Evolutionary conservation across 2,113 vertebrate genomes (phyloP).

Genomic region (Rhagologus leucostigma): DNA sequence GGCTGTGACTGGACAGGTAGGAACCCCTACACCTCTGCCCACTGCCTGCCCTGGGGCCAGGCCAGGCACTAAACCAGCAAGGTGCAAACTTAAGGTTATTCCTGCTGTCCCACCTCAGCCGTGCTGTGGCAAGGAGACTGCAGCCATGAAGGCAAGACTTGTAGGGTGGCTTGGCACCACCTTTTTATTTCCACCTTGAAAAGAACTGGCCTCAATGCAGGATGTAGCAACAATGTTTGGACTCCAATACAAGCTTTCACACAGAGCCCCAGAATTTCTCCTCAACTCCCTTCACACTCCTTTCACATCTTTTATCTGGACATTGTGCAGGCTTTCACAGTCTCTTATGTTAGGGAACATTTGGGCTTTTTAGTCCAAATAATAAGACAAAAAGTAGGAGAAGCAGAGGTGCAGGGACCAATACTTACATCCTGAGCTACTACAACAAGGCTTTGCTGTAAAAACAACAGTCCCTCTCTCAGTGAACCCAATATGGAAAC

Average conservation of each 20-base stretch:
- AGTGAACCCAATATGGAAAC: background rate
- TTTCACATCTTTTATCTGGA: background rate
- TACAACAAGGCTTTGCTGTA: background rate
- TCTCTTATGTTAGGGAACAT: background rate
- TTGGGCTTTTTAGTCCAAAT: background rate
- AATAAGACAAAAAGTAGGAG: background rate
- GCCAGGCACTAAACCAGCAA: background rate
- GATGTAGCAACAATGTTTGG: background rate
- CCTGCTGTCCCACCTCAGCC: background rate
- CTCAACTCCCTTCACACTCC: background rate
- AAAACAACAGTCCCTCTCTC: background rate
- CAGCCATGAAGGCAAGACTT: background rate
- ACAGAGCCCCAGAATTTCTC: background rate
- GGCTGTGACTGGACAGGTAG: constrained; percentile 96
- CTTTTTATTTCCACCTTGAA: background rate
- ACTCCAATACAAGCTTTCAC: background rate
- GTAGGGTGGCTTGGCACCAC: background rate
- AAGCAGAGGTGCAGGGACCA: background rate
- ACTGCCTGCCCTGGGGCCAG: background rate
- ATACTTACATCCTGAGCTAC: background rate
- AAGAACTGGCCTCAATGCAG: background rate
- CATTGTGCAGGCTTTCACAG: background rate
- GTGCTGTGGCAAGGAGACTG: background rate
- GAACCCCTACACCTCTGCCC: background rate
- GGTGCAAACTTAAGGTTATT: background rate